These are phyloP conservation scores for Ailuropoda melanoleuca DNA, from an alignment of 2,113 vertebrate species.

Conservation along the genomic window DNA sequence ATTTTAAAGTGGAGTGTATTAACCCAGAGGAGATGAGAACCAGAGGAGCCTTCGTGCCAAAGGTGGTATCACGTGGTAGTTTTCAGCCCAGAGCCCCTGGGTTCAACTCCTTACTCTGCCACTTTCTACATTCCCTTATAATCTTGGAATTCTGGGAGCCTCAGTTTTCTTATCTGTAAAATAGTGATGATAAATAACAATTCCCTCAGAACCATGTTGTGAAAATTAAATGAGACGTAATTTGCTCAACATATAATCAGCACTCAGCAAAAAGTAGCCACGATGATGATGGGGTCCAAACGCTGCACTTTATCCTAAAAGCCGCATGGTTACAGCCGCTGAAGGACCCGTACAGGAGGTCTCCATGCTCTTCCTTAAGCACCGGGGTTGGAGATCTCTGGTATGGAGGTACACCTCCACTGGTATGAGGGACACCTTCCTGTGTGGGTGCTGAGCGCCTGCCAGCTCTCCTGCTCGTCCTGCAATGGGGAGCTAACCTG, in stretches of 20 bases:
- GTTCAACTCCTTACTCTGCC: background rate
- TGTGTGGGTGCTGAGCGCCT: fast-evolving
- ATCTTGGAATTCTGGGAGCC: background rate
- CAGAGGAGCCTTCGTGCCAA: too few species aligned
- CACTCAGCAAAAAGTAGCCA: background rate
- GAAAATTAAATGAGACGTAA: background rate
- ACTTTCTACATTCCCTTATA: background rate
- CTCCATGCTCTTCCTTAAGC: too few species aligned
- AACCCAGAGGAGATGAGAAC: background rate
- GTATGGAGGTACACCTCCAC: background rate
- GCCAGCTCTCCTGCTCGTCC: background rate
- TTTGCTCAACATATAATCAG: background rate
- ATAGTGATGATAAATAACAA: background rate
- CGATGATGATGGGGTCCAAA: background rate
- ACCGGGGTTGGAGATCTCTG: background rate
- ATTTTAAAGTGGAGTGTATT: background rate
- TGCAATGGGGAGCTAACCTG: fast-evolving
- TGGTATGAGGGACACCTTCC: background rate
- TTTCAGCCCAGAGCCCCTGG: background rate
- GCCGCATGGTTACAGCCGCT: background rate
- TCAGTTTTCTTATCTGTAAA: constrained; percentile 15
- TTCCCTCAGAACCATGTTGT: background rate
- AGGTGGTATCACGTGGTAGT: background rate
- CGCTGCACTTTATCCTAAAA: background rate
- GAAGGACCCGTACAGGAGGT: too few species aligned